Evolutionary conservation across 2,888 invertebrate species (phyloP), one percentile per base, ranked within the genome.

Genomic region (Lochmaea crataegi): DNA sequence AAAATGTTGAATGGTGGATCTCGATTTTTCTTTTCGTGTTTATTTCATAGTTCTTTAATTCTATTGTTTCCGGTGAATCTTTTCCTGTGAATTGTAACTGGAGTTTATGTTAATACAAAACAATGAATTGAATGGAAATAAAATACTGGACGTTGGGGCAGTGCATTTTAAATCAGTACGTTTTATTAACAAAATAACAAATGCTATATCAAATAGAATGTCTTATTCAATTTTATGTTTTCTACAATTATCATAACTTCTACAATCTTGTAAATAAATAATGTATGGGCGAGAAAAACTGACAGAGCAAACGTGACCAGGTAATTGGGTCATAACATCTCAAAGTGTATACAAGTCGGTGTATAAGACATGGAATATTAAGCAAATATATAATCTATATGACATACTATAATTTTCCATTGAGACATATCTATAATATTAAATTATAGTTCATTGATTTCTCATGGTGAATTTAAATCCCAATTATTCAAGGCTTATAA

Each of bases 241-340:
- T 2, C 6, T 10, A 53, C 18, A 10, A 53, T 10, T 10, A 53
- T 53, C 53, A 53, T 53, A 53, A 53, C 53, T 53, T 53, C 16
- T 42, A 12, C 16, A 18, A 42, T 63, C 41, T 42, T 63, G 61
- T 18, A 11, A 63, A 60, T 60, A 10, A 60, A 63, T 63, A 38
- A 41, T 11, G n/a, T 41, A 16, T 16, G 9, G 18, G 38, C 16
- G 38, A 60, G 60, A n/a, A 60, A 60, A 60, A 38, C 38, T 12
- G 26, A 42, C 41, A 42, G 14, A 41, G 61, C 9, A 42, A 63
- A 63, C 61, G 61, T 63, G 61, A 63, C 38, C 6, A 2, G 11
- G 16, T 63, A 63, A 42, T 63, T 18, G 16, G 61, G 61, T 63
- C 61, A 63, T 42, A 63, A 41, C 10, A 16, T 41, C 61, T 63